Evolutionary conservation across 1,140 invertebrate species (phyloP).

Genomic region (Idris sp.): DNA sequence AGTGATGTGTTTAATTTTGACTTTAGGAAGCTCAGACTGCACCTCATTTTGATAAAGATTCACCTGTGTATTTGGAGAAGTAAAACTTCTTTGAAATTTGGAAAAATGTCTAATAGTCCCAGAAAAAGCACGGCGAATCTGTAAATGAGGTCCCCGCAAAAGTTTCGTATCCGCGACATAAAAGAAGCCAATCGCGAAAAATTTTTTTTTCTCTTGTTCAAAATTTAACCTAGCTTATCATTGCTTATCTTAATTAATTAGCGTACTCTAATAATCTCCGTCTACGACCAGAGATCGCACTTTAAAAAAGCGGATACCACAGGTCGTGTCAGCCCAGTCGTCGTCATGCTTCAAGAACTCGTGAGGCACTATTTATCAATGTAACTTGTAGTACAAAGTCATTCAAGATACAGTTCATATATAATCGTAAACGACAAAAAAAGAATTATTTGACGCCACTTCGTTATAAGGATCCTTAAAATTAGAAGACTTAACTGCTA

Average conservation of each 20-base stretch:
- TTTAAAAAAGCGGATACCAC: slow-evolving; percentile 13
- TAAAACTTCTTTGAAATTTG: no score
- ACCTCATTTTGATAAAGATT: no score
- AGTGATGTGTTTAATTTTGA: no score
- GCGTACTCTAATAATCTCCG: slow-evolving; percentile 77
- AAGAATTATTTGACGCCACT: slow-evolving; percentile 36
- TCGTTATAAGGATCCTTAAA: slow-evolving; percentile 44
- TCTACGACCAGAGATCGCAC: slow-evolving; percentile 66
- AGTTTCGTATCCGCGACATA: slow-evolving; percentile 54
- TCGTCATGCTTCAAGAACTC: slow-evolving; percentile 75
- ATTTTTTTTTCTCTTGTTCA: no score
- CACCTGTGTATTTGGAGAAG: no score
- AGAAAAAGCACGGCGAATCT: slow-evolving; percentile 63
- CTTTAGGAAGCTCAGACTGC: no score
- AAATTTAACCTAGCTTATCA: slow-evolving; percentile 65
- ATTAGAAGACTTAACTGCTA: slow-evolving; percentile 47
- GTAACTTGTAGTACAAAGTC: slow-evolving; percentile 68
- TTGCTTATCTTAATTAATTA: slow-evolving; percentile 69
- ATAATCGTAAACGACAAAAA: slow-evolving; percentile 46
- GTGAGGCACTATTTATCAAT: slow-evolving; percentile 76
- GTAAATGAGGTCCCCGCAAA: slow-evolving; percentile 38
- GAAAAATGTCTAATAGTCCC: no score
- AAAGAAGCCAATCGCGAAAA: slow-evolving; percentile 59
- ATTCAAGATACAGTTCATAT: slow-evolving; percentile 62
- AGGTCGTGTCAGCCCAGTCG: slow-evolving; percentile 43